Conservation (phyloP, 2,888 invertebrate genomes). For the Ditula angustiorana region DNA sequence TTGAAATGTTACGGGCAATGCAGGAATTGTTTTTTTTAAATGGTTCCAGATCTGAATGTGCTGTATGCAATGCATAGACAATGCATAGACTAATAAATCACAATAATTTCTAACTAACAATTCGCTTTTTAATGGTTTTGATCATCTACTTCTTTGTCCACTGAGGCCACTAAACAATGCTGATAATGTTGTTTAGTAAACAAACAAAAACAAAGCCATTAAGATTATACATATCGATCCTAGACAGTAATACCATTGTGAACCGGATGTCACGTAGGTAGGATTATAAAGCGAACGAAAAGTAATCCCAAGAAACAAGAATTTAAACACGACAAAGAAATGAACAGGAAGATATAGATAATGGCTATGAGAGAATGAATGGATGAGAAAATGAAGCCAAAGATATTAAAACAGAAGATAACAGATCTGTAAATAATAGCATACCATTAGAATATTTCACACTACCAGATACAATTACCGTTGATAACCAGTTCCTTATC, state of each 20-base stretch:
- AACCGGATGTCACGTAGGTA: conserved; percentile 38
- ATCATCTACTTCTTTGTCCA: no score
- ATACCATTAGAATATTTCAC: not conserved
- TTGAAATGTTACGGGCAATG: no score
- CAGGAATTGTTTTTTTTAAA: no score
- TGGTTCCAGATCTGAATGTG: no score
- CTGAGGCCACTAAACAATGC: not conserved
- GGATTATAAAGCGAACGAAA: conserved; percentile 30
- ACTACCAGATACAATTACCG: conserved; percentile 23
- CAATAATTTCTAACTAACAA: no score
- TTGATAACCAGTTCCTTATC: conserved; percentile 44
- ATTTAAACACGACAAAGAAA: conserved; percentile 24
- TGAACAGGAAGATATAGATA: conserved; percentile 1
- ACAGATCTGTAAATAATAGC: conserved; percentile 18
- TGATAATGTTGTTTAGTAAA: conserved; percentile 1
- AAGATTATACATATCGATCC: conserved; percentile 13
- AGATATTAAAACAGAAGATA: conserved; percentile 12
- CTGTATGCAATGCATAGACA: not conserved
- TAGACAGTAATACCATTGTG: conserved; percentile 30
- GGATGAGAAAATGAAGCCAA: conserved; percentile 5
- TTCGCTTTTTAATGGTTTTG: no score
- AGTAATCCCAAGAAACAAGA: conserved; percentile 30
- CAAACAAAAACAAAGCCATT: conserved; percentile 25
- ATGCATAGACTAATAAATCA: not conserved
- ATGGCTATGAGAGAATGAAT: conserved; percentile 11